Evolutionary conservation across 2,113 vertebrate genomes (phyloP).

Genomic region (Melanostigma gelatinosum): DNA sequence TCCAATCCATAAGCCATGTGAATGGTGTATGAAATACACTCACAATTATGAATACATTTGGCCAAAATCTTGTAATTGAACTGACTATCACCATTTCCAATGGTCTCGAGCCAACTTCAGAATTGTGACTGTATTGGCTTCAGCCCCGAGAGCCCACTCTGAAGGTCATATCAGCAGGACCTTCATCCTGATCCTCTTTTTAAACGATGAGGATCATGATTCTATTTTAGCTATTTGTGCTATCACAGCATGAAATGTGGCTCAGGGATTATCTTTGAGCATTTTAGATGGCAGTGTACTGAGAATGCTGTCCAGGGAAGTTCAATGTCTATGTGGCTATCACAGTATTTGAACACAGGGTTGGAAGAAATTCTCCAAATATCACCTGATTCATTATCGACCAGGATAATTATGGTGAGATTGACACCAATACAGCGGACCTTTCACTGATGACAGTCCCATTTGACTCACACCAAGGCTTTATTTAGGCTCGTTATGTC

Average conservation of each 20-base stretch:
- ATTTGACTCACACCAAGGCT: background rate
- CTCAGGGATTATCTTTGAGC: constrained; percentile 61
- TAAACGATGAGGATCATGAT: constrained; percentile 55
- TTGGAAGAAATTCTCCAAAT: background rate
- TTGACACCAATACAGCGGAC: constrained; percentile 1
- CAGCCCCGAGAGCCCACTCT: constrained; percentile 29
- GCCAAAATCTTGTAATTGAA: constrained; percentile 12
- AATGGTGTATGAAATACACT: background rate
- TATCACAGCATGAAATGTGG: constrained; percentile 62
- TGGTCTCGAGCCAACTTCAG: constrained; percentile 31
- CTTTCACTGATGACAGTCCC: background rate
- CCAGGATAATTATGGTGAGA: background rate
- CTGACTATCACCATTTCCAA: constrained; percentile 6
- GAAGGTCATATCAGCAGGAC: constrained; percentile 60
- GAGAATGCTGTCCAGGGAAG: constrained; percentile 11
- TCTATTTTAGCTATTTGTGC: constrained; percentile 65
- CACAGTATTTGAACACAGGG: background rate
- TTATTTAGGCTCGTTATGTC: constrained; percentile 2
- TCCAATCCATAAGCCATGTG: constrained; percentile 1
- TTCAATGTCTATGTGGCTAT: constrained; percentile 26
- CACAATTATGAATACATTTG: background rate
- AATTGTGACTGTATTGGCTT: constrained; percentile 44
- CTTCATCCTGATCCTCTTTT: constrained; percentile 70
- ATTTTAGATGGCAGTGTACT: constrained; percentile 30
- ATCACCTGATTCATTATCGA: background rate